Conservation (phyloP, 2,113 vertebrate species). For the Ctenodactylus gundi region DNA sequence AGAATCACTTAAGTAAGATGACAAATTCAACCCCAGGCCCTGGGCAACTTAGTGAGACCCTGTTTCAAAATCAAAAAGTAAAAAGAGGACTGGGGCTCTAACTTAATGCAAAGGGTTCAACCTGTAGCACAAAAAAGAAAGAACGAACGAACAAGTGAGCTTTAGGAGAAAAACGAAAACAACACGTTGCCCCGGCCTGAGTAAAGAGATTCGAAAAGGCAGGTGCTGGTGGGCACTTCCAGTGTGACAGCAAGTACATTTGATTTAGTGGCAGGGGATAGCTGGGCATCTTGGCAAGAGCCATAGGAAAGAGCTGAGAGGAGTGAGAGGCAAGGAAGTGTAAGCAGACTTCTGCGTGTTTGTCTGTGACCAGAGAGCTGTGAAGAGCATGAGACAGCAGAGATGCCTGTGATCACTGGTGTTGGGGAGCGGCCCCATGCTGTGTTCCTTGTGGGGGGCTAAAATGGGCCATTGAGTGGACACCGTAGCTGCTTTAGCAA, state of each 20-base stretch:
- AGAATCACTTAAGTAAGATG: neutral
- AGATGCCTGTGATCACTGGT: accelerated
- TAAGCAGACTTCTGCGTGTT: neutral
- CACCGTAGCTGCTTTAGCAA: neutral
- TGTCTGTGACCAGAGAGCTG: neutral
- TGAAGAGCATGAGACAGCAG: neutral
- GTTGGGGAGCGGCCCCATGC: neutral
- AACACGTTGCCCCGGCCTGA: too few species aligned
- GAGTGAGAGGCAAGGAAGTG: neutral
- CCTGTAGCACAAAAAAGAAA: too few species aligned
- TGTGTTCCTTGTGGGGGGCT: neutral
- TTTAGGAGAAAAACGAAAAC: neutral
- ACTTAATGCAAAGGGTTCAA: too few species aligned
- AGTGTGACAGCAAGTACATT: neutral
- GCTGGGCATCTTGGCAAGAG: neutral
- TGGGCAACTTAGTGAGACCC: too few species aligned
- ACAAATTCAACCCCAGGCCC: too few species aligned
- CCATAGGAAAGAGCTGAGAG: too few species aligned
- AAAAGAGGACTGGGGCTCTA: neutral
- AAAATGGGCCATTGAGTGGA: too few species aligned
- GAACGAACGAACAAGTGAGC: too few species aligned
- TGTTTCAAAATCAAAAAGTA: too few species aligned
- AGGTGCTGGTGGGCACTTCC: neutral
- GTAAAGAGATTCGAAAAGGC: too few species aligned
- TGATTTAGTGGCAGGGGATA: neutral